Evolutionary conservation across 2,113 vertebrate genomes (phyloP), one percentile per base, ranked within the genome.

Genomic region (Actinemys pallida): DNA sequence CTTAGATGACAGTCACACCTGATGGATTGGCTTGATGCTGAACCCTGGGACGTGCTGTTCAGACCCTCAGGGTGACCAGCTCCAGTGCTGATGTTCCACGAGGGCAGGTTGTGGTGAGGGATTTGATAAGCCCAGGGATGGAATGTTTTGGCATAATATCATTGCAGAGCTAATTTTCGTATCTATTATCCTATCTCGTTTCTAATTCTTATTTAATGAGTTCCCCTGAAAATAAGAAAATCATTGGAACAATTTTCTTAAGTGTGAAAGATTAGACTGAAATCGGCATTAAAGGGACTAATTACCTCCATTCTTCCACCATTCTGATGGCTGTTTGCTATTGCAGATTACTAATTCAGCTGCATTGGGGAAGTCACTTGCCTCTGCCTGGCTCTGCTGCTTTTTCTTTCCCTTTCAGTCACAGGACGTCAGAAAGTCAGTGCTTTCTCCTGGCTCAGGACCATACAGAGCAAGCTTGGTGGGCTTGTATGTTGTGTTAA

Each of bases 141-240:
- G 62, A 35, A 47, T 85, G 82, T 89, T 95, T 91, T 90, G 96
- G 88, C 95, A 92, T 95, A 90, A 90, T 93, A 50, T 94, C 90
- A 84, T 65, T 93, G 94, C 62, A 52, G 93, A 95, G 97, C 90
- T 94, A 81, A 93, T 96, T 97, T 97, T 94, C 95, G 95, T 96
- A 95, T 95, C 97, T 78, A 24, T 94, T 97, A 88, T 91, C 59
- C 90, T 95, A 92, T 97, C 97, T 97, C 95, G 96, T 96, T 98
- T 97, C 96, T 98, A 97, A 97, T 98, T 98, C 94, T 97, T 97
- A 95, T 96, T 98, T 98, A 98, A 98, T 92, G 92, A 98, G 95
- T 92, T 98, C 90, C 93, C 97, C 94, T 97, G 96, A 96, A 98
- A 98, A 97, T 97, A 98, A 97, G 97, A 97, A 98, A 98, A 98